Conservation (phyloP, 2,888 invertebrate genomes). For the Hanleya hanleyi region DNA sequence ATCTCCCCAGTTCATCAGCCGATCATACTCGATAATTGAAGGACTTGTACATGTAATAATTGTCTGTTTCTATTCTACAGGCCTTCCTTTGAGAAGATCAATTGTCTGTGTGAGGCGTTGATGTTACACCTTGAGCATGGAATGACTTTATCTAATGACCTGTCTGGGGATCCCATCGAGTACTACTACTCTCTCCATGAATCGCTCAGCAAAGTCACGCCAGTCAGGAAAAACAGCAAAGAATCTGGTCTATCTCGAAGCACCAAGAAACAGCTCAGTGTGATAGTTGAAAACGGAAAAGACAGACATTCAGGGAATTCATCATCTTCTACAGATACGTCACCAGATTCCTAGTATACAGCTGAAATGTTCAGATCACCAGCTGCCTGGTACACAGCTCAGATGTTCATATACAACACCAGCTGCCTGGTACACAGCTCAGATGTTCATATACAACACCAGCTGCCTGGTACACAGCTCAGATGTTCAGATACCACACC, state of each 20-base stretch:
- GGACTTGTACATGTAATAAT: too few relatives aligned
- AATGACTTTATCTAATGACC: conserved; percentile 50
- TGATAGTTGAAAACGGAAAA: conserved; percentile 1
- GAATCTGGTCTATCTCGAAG: background rate
- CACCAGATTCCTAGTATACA: background rate
- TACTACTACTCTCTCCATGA: background rate
- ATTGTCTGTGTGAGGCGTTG: conserved; percentile 82
- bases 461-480: too few relatives aligned
- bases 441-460: too few relatives aligned
- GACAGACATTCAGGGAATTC: background rate
- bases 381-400: too few relatives aligned
- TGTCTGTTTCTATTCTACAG: conserved; percentile 77
- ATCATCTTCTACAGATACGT: background rate
- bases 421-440: too few relatives aligned
- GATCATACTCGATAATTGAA: too few relatives aligned
- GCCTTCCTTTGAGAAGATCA: conserved; percentile 91
- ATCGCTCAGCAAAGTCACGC: background rate
- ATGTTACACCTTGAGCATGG: conserved; percentile 58
- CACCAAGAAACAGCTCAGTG: background rate
- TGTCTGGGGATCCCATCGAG: conserved; percentile 55
- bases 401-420: too few relatives aligned
- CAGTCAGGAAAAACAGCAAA: background rate
- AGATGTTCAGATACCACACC: too few relatives aligned
- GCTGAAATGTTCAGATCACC: too few relatives aligned
- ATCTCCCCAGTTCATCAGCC: too few relatives aligned